phyloP scores from a whole-genome alignment of 2,797 vertebrate species.

The Lepus oiostolus region DNA sequence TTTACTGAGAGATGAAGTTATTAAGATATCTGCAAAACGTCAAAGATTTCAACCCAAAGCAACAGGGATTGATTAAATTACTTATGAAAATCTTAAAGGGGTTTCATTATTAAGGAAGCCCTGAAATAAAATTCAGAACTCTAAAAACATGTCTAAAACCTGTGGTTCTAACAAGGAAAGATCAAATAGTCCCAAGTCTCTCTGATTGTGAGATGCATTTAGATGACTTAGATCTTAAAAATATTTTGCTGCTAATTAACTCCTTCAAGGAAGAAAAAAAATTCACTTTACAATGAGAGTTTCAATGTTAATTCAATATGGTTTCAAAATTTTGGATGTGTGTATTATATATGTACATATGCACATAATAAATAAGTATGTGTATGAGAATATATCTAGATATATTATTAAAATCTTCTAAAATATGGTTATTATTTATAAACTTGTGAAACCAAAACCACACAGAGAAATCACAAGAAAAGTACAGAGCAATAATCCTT shows the following conservation, averaged over 20 bases:
- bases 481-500: neutral
- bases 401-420: neutral
- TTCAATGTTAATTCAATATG: slow-evolving; percentile 9
- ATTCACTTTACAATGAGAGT: neutral
- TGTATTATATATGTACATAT: neutral
- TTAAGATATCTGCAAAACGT: neutral
- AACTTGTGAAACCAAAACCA: neutral
- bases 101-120: slow-evolving; percentile 29
- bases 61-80: slow-evolving; percentile 26
- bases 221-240: neutral
- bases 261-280: neutral
- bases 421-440: neutral
- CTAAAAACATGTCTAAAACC: neutral
- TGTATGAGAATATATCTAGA: too few species aligned
- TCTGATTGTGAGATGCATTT: slow-evolving; percentile 4
- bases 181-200: neutral
- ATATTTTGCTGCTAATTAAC: slow-evolving; percentile 20
- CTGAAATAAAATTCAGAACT: slow-evolving; percentile 27
- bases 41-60: neutral
- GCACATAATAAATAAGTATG: neutral
- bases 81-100: neutral
- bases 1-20: neutral
- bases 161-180: slow-evolving; percentile 12
- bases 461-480: neutral
- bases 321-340: neutral